Percentiles rank a stretch among this genome's conserved stretches.
phyloP scores from a whole-genome alignment of 2,888 invertebrate species.

The Ectemnius continuus region DNA sequence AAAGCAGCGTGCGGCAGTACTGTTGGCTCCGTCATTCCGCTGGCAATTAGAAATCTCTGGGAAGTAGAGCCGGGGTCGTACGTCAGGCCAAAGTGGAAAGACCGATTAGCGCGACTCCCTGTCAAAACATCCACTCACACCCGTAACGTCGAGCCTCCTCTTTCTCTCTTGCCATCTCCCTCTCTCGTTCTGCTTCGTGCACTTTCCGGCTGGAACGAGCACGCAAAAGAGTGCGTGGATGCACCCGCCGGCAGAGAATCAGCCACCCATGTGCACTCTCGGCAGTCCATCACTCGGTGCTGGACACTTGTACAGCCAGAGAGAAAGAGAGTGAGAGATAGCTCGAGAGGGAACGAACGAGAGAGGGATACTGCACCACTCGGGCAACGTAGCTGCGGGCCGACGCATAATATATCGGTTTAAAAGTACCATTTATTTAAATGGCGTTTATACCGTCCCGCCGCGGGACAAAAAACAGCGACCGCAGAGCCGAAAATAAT shows the following conservation, averaged over 20 bases:
- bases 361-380: not conserved
- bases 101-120: slow-evolving; percentile 74
- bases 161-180: slow-evolving; percentile 16
- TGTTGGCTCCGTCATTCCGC: slow-evolving; percentile 24
- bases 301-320: slow-evolving; percentile 42
- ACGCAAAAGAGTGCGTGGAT: slow-evolving; percentile 62
- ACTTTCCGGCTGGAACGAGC: no score
- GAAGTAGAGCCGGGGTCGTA: slow-evolving; percentile 45
- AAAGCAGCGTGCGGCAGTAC: slow-evolving; percentile 23
- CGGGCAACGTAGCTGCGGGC: slow-evolving; percentile 29
- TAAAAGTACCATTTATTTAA: slow-evolving; percentile 77
- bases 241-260: slow-evolving; percentile 59
- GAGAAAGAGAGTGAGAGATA: slow-evolving; percentile 35
- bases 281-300: slow-evolving; percentile 74
- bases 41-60: slow-evolving; percentile 59
- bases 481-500: slow-evolving; percentile 70
- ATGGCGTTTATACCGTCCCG: slow-evolving; percentile 67
- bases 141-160: slow-evolving; percentile 38
- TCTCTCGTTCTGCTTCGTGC: slow-evolving; percentile 16
- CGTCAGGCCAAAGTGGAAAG: slow-evolving; percentile 71
- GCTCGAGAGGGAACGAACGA: slow-evolving; percentile 38
- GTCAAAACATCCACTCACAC: slow-evolving; percentile 72
- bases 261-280: slow-evolving; percentile 69
- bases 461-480: slow-evolving; percentile 70
- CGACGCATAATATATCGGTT: slow-evolving; percentile 74